Percentiles rank a stretch among this genome's conserved stretches.
These are phyloP conservation scores for Lophotriccus pileatus DNA, from an alignment of 2,797 vertebrate genomes.

Conservation along the genomic window DNA sequence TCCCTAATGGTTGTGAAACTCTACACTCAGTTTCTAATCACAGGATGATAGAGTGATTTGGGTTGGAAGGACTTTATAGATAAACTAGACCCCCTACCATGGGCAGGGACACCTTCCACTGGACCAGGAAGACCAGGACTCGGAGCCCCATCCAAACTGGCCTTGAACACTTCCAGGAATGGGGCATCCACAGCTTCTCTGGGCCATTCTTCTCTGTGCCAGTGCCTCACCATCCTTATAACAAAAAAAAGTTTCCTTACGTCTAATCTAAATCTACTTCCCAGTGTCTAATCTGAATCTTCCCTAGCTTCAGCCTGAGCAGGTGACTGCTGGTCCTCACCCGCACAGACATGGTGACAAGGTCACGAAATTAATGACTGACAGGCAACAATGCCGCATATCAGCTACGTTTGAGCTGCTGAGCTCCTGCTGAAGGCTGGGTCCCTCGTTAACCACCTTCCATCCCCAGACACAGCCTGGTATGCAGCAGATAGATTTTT, in stretches of 20 bases:
- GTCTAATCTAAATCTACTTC: background rate
- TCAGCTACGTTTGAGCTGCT: background rate
- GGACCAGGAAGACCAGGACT: background rate
- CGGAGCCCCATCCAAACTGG: rapidly evolving
- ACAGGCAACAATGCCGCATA: rapidly evolving
- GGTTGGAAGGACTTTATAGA: background rate
- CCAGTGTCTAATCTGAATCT: background rate
- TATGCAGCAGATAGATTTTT: background rate
- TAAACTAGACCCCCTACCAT: rapidly evolving
- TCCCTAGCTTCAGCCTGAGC: background rate
- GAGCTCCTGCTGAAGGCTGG: background rate
- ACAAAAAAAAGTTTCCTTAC: background rate
- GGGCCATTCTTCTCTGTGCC: rapidly evolving
- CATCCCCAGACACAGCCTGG: background rate
- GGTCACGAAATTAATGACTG: background rate
- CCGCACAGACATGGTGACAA: rapidly evolving
- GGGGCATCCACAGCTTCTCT: background rate
- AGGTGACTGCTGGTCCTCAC: background rate
- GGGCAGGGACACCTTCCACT: background rate
- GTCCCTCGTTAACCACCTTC: background rate
- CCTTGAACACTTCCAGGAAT: background rate
- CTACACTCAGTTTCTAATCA: background rate
- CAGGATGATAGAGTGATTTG: background rate
- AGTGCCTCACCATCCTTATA: background rate
- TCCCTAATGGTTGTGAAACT: background rate